Evolutionary conservation across 2,797 vertebrate genomes (phyloP).

Genomic region (Lindbergichthys nudifrons): DNA sequence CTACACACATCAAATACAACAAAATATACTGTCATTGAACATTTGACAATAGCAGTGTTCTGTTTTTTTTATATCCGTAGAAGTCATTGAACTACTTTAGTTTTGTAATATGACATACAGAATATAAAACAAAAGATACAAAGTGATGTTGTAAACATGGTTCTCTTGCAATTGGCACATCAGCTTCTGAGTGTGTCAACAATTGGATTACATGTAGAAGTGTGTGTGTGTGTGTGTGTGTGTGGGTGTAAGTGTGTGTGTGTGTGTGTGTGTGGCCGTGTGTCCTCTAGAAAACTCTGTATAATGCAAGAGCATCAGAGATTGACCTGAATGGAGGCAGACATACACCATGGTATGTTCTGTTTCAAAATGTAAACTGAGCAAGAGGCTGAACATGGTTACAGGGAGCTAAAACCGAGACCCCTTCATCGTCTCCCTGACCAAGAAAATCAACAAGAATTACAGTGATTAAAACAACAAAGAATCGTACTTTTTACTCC

Average conservation of each 20-base stretch:
- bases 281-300: constrained; percentile 73
- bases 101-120: constrained; percentile 63
- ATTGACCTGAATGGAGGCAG: constrained; percentile 86
- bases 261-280: constrained; percentile 37
- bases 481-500: constrained; percentile 78
- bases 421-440: constrained; percentile 74
- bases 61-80: constrained; percentile 47
- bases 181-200: constrained; percentile 62
- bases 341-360: constrained; percentile 83
- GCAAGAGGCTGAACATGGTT: constrained; percentile 83
- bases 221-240: not conserved
- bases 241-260: constrained; percentile 7
- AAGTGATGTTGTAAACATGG: constrained; percentile 82
- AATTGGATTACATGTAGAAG: constrained; percentile 31
- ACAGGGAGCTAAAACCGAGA: constrained; percentile 75
- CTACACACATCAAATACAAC: constrained; percentile 67
- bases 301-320: constrained; percentile 81
- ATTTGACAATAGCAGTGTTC: constrained; percentile 51
- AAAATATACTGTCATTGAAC: constrained; percentile 60
- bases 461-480: constrained; percentile 82
- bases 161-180: constrained; percentile 79
- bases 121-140: constrained; percentile 66
- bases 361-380: constrained; percentile 87
- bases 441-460: constrained; percentile 78
- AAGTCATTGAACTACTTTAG: constrained; percentile 53